Base-by-base conservation (phyloP, 92 coral and sea anemone species). In the Epizoanthus fatuus region DNA sequence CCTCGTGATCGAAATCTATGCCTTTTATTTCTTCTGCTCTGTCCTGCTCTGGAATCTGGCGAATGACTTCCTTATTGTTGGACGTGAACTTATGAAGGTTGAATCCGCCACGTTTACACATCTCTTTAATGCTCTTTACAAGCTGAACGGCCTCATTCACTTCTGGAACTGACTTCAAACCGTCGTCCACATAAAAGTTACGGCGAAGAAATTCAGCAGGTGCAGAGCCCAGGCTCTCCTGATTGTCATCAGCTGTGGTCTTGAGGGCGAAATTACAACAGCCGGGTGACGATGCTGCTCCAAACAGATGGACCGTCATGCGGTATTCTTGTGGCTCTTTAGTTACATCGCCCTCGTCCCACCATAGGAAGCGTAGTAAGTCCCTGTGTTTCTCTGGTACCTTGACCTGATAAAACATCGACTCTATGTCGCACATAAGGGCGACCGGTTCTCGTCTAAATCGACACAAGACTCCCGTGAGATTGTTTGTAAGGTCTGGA, bases 181-280 rank as follows among this genome's bases (percentile, higher is more conserved):
- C 87, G 38, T 92, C 87, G 17, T 89, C 95, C 0, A 88, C 90
- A 8, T 91, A 91, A 72, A 91, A 91, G 15, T 91, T 69, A 3
- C 56, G 52, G 0, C 90, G 90, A 11, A 91, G 64, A 55, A 88
- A 68, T 1, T 85, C 63, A 0, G 95, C 90, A 0, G 87, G 72
- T 6, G 76, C 69, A 0, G 32, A 1, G 3, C 93, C 91, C 38
- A 79, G 47, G 25, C 59, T 76, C 0, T 14, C 7, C 63, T 92
- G 86, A 22, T 49, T 3, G 35, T 89, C 95, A 14, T 89, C 75
- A 0, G 89, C 91, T 1, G 91, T 65, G 2, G 88, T 3, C 51
- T 92, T 92, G 10, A 92, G 77, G 5, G 84, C 91, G 44, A 80
- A 92, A 57, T 92, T 92, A 1, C 91, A 80, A 38, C 93, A 89